Evolutionary conservation across 2,888 invertebrate genomes (phyloP).

Genomic region (Salpingus planirostris): DNA sequence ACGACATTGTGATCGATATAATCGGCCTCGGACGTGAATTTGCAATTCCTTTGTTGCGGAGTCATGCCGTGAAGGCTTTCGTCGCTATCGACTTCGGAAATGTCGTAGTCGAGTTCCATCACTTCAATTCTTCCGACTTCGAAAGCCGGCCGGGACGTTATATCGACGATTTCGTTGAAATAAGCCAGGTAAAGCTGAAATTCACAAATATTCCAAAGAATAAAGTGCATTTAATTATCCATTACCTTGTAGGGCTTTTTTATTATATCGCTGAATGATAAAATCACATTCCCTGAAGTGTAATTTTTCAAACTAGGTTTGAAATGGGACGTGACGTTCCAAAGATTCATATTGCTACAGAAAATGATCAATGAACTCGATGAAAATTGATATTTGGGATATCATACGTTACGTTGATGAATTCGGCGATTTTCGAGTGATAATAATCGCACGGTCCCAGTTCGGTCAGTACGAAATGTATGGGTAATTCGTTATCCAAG

Average conservation of each 20-base stretch:
- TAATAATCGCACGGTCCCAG: conserved; percentile 5
- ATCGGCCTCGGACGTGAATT: conserved; percentile 26
- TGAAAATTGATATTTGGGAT: background rate
- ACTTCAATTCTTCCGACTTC: background rate
- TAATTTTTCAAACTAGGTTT: too few species aligned
- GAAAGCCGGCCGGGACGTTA: conserved; percentile 7
- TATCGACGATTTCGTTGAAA: conserved; percentile 22
- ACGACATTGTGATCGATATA: conserved; percentile 28
- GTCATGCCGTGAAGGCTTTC: conserved; percentile 11
- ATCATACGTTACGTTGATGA: conserved; percentile 6
- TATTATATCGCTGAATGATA: too few species aligned
- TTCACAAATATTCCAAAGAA: background rate
- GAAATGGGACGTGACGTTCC: too few species aligned
- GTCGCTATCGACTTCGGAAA: conserved; percentile 4
- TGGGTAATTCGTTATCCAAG: background rate
- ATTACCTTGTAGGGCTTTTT: too few species aligned
- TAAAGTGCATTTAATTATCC: conserved; percentile 2
- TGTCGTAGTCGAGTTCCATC: background rate
- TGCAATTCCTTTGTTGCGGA: conserved; percentile 31
- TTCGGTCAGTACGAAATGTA: conserved; percentile 6
- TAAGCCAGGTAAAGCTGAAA: conserved; percentile 22
- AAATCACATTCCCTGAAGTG: too few species aligned
- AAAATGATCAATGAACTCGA: conserved; percentile 1
- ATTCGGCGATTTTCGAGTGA: conserved; percentile 3
- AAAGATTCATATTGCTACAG: too few species aligned